phyloP scores from a whole-genome alignment of 2,888 invertebrate genomes.

The Cantharis flavilabris region DNA sequence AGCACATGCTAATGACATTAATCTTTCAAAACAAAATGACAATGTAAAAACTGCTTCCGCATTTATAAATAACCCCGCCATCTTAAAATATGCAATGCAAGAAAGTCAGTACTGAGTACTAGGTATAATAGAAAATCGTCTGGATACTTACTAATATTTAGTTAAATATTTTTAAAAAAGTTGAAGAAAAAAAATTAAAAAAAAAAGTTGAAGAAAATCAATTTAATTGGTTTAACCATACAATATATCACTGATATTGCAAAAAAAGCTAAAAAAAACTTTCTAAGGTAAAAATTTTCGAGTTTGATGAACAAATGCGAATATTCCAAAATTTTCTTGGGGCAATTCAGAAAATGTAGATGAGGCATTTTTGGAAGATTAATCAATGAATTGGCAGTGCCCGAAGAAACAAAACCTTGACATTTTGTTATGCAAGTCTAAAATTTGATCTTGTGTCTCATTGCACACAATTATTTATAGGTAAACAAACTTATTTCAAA shows the following conservation, averaged over 20 bases:
- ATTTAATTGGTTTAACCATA: too few relatives aligned
- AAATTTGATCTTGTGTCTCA: neutral
- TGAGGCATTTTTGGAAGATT: neutral
- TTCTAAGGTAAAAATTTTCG: too few relatives aligned
- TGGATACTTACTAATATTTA: too few relatives aligned
- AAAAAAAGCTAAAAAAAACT: too few relatives aligned
- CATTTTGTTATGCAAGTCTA: constrained; percentile 4
- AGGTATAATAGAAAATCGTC: neutral
- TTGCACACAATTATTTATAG: neutral
- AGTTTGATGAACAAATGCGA: too few relatives aligned
- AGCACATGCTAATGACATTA: neutral
- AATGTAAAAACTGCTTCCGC: constrained; percentile 18
- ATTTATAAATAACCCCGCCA: constrained; percentile 26
- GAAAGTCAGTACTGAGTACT: neutral
- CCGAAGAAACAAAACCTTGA: constrained; percentile 4
- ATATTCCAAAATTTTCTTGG: too few relatives aligned
- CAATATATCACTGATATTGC: too few relatives aligned
- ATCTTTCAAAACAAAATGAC: neutral
- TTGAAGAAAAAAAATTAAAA: too few relatives aligned
- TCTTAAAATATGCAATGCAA: neutral
- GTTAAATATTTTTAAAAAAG: too few relatives aligned
- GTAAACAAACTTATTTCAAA: neutral
- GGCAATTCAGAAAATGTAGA: neutral
- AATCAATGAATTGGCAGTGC: neutral
- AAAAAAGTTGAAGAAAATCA: too few relatives aligned